Conservation (phyloP, 2,113 vertebrate species). For the Lates calcarifer region DNA sequence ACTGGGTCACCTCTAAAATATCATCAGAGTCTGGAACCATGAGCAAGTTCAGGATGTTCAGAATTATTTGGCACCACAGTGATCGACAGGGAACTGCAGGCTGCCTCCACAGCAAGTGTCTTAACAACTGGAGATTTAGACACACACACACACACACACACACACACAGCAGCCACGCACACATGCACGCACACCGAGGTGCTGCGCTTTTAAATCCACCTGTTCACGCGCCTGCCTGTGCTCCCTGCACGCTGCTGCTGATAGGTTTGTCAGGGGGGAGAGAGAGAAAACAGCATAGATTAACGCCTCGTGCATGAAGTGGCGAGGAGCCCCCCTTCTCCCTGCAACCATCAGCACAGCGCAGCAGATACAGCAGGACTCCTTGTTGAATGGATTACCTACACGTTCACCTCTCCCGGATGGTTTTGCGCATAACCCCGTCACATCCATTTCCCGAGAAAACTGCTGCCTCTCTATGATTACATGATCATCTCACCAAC, state of each 20-base stretch:
- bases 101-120: too few species aligned
- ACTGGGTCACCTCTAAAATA: background rate
- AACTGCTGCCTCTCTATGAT: background rate
- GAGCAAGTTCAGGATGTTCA: background rate
- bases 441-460: background rate
- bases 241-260: conserved; percentile 35
- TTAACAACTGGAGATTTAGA: background rate
- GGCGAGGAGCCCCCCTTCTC: conserved; percentile 31
- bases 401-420: conserved; percentile 2
- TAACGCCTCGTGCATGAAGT: conserved; percentile 30
- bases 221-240: conserved; percentile 69
- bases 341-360: conserved; percentile 18
- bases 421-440: conserved; percentile 31
- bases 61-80: background rate
- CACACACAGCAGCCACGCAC: too few species aligned
- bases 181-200: background rate
- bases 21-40: background rate
- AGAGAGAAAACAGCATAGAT: conserved; percentile 1
- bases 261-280: conserved; percentile 47
- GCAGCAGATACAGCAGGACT: conserved; percentile 20
- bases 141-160: background rate
- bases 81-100: background rate
- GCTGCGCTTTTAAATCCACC: conserved; percentile 77
- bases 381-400: conserved; percentile 66
- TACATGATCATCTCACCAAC: background rate